These are phyloP conservation scores for Harlomillsia oculata DNA, from an alignment of 1,140 invertebrate genomes.

Conservation along the genomic window DNA sequence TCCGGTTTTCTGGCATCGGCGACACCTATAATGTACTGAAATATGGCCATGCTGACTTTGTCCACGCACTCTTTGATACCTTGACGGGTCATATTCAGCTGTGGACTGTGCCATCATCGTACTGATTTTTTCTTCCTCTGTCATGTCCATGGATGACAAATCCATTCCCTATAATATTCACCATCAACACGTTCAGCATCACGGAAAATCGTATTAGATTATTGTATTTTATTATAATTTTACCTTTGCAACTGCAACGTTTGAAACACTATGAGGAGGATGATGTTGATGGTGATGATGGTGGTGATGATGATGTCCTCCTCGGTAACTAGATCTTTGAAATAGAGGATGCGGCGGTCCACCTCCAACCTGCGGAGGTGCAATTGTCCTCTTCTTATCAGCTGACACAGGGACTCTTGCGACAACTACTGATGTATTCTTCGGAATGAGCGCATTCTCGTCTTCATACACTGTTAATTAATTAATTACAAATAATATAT, in stretches of 20 bases:
- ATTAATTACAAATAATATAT: conserved; percentile 27
- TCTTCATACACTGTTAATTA: conserved; percentile 74
- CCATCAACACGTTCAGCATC: too few relatives aligned
- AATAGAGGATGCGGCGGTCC: background rate
- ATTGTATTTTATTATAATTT: conserved; percentile 1
- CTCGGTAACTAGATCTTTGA: background rate
- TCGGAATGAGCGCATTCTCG: conserved; percentile 81
- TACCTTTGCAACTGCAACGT: conserved; percentile 27
- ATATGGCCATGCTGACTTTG: conserved; percentile 78
- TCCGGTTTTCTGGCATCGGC: conserved; percentile 80
- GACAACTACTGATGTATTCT: conserved; percentile 94
- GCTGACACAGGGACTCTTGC: conserved; percentile 73
- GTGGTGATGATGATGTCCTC: conserved; percentile 7
- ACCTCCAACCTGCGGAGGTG: background rate
- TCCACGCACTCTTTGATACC: conserved; percentile 80
- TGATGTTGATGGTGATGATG: too few relatives aligned
- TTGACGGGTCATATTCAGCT: conserved; percentile 90
- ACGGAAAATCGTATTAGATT: too few relatives aligned
- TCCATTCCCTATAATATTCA: conserved; percentile 55
- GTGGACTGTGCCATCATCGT: conserved; percentile 95
- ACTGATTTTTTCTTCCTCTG: conserved; percentile 93
- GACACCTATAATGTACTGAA: conserved; percentile 80
- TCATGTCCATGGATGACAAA: conserved; percentile 76
- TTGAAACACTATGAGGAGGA: too few relatives aligned
- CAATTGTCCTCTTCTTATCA: conserved; percentile 57